phyloP scores from a whole-genome alignment of 37 sponge, comb jelly and placozoan species.

The Ianthella basta region DNA sequence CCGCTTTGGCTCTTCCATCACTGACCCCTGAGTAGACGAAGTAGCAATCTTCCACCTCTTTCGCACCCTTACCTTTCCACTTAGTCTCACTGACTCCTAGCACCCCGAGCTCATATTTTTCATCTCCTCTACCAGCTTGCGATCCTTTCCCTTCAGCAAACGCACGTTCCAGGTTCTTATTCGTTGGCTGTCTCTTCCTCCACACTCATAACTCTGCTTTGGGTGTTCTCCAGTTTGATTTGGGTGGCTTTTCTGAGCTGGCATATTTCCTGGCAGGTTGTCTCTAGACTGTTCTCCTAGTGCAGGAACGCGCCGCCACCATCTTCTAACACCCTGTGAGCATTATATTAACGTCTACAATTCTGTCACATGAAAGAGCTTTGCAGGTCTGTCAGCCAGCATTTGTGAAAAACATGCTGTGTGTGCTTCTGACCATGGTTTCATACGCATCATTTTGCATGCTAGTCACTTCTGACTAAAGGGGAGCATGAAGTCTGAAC shows the following conservation, averaged over 20 bases:
- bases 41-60: slow-evolving; percentile 1
- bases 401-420: too few relatives aligned
- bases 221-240: background rate
- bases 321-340: too few relatives aligned
- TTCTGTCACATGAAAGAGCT: too few relatives aligned
- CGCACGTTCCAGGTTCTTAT: too few relatives aligned
- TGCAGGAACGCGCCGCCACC: background rate
- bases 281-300: background rate
- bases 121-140: background rate
- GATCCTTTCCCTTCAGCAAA: background rate
- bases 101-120: background rate
- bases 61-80: background rate
- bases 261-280: slow-evolving; percentile 1
- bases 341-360: too few relatives aligned
- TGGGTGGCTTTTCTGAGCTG: background rate
- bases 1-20: background rate
- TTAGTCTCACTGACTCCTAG: background rate
- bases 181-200: background rate
- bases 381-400: too few relatives aligned
- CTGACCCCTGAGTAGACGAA: background rate
- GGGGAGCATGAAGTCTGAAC: too few relatives aligned
- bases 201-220: background rate
- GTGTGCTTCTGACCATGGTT: too few relatives aligned
- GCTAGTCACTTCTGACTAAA: too few relatives aligned
- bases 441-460: too few relatives aligned